phyloP scores from a whole-genome alignment of 1,140 invertebrate species.

The Drosophila albomicans region DNA sequence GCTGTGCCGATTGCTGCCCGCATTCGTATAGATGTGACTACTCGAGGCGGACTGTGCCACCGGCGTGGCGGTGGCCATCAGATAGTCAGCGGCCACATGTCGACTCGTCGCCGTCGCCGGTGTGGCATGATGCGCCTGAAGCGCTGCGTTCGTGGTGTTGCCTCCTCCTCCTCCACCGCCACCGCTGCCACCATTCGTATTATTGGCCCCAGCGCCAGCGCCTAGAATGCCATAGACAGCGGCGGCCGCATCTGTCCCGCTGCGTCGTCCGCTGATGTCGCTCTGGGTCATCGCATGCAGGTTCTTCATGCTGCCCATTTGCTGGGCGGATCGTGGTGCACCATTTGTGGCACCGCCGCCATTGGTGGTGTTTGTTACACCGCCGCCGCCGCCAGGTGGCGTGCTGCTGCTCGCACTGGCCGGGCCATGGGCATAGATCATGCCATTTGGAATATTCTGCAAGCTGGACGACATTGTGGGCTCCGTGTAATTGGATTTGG shows the following conservation, averaged over 20 bases:
- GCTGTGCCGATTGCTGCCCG: slow-evolving; percentile 59
- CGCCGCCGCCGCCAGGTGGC: slow-evolving; percentile 36
- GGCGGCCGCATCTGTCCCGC: slow-evolving; percentile 40
- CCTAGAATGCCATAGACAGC: slow-evolving; percentile 64
- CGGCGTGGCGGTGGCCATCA: slow-evolving; percentile 75
- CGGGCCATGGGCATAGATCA: slow-evolving; percentile 67
- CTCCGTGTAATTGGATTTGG: slow-evolving; percentile 79
- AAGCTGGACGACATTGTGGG: slow-evolving; percentile 81
- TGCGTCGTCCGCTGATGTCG: slow-evolving; percentile 60
- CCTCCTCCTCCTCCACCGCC: slow-evolving; percentile 11
- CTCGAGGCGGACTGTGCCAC: slow-evolving; percentile 67
- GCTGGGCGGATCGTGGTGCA: slow-evolving; percentile 36
- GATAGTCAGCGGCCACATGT: slow-evolving; percentile 59
- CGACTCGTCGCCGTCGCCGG: slow-evolving; percentile 68
- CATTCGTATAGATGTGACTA: slow-evolving; percentile 69
- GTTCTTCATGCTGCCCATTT: slow-evolving; percentile 79
- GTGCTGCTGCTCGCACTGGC: slow-evolving; percentile 51
- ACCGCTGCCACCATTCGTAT: slow-evolving; percentile 35
- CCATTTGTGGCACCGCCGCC: slow-evolving; percentile 59
- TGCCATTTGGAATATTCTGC: slow-evolving; percentile 84
- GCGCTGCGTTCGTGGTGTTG: neutral
- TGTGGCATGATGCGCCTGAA: slow-evolving; percentile 73
- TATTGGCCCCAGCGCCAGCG: neutral
- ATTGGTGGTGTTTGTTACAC: slow-evolving; percentile 36
- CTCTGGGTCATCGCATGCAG: slow-evolving; percentile 75